Evolutionary conservation across 2,113 vertebrate species (phyloP).

Genomic region (Halichoerus grypus): DNA sequence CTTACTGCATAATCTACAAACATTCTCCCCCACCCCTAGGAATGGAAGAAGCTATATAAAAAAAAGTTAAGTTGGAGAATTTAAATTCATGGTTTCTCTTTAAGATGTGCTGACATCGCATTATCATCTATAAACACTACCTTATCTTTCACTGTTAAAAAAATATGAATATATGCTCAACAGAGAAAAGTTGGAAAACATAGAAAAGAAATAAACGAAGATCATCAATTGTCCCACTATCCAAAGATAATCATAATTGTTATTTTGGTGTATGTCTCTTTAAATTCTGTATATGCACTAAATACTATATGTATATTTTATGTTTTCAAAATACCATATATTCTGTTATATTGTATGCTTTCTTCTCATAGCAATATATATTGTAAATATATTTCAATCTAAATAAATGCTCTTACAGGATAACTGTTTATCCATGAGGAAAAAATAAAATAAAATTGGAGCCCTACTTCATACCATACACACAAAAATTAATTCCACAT

Average conservation of each 20-base stretch:
- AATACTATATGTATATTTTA: not conserved
- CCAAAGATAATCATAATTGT: not conserved
- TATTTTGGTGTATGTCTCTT: not conserved
- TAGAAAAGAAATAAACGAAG: slow-evolving; percentile 34
- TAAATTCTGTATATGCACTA: not conserved
- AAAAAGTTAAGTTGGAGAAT: not conserved
- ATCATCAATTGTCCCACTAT: not conserved
- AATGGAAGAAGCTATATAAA: not conserved
- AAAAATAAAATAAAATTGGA: slow-evolving; percentile 20
- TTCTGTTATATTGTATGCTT: not conserved
- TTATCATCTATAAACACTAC: not conserved
- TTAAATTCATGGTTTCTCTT: not conserved
- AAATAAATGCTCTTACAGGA: not conserved
- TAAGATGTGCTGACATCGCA: not conserved
- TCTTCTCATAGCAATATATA: not conserved
- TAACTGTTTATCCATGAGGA: not conserved
- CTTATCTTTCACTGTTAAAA: not conserved
- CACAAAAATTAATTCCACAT: slow-evolving; percentile 27
- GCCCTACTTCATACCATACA: not conserved
- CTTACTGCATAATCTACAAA: not conserved
- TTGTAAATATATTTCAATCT: slow-evolving; percentile 15
- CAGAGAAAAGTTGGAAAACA: slow-evolving; percentile 35
- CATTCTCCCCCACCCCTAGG: not conserved
- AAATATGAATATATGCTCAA: not conserved
- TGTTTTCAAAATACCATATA: slow-evolving; percentile 29